These are phyloP conservation scores for Zhuqinia jingwanae DNA, from an alignment of 2,888 invertebrate genomes.

Conservation along the genomic window DNA sequence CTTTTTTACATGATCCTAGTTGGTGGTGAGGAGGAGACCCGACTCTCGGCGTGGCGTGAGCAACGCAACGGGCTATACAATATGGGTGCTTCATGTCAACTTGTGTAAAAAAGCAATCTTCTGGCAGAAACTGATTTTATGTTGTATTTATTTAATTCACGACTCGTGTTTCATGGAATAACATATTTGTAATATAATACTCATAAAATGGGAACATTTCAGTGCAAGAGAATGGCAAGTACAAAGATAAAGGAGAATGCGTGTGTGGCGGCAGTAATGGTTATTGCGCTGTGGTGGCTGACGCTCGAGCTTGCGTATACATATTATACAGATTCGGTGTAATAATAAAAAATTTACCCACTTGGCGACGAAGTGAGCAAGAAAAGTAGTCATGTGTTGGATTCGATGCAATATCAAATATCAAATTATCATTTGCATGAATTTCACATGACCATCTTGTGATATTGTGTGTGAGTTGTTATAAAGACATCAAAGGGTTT, in stretches of 20 bases:
- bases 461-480: too few relatives aligned
- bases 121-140: constrained; percentile 14
- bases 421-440: constrained; percentile 37
- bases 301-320: too few relatives aligned
- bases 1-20: constrained; percentile 7
- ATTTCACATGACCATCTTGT: constrained; percentile 27
- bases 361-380: constrained; percentile 12
- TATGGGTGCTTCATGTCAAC: neutral
- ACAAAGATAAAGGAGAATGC: constrained; percentile 11
- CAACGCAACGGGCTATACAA: neutral
- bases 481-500: too few relatives aligned
- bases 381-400: neutral
- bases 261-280: neutral
- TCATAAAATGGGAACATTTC: constrained; percentile 29
- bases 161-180: constrained; percentile 4
- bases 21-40: neutral
- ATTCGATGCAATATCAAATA: constrained; percentile 10
- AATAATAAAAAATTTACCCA: too few relatives aligned
- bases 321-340: too few relatives aligned
- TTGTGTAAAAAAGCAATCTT: neutral
- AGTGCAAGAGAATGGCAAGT: too few relatives aligned
- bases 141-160: constrained; percentile 23
- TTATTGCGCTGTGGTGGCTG: too few relatives aligned
- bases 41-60: neutral
- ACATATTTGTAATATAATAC: constrained; percentile 25